phyloP scores from a whole-genome alignment of 2,888 invertebrate species.

The Didymodactylos carnosus region DNA sequence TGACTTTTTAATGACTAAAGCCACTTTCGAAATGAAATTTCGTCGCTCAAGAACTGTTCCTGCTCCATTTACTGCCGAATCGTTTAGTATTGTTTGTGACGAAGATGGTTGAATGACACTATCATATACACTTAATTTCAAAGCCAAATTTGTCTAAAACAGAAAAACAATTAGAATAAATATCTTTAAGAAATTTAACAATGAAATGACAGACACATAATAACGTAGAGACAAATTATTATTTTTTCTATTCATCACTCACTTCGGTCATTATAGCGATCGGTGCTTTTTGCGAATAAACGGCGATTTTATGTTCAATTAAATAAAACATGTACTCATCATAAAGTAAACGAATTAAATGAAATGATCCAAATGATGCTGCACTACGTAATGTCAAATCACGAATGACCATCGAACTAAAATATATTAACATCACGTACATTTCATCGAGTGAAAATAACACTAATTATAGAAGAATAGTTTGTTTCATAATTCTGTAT shows the following conservation, averaged over 20 bases:
- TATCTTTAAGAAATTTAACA: too few relatives aligned
- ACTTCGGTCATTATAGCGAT: conserved; percentile 50
- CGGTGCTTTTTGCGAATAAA: conserved; percentile 67
- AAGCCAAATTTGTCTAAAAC: neutral
- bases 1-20: neutral
- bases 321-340: conserved; percentile 98
- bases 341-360: conserved; percentile 81
- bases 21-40: neutral
- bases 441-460: too few relatives aligned
- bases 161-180: neutral
- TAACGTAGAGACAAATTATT: neutral
- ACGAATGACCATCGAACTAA: conserved; percentile 87
- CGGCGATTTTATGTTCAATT: conserved; percentile 84
- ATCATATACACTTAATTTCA: neutral
- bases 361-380: conserved; percentile 94
- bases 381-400: conserved; percentile 86
- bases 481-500: too few relatives aligned
- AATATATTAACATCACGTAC: too few relatives aligned
- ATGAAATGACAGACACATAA: too few relatives aligned
- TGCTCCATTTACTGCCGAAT: too few relatives aligned
- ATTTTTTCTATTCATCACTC: neutral
- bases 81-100: too few relatives aligned
- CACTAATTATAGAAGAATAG: too few relatives aligned
- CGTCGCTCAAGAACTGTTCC: neutral
- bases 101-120: neutral